Evolutionary conservation across 2,888 invertebrate genomes (phyloP), one percentile per base, ranked within the genome.

Genomic region (Mechanitis mazaeus): DNA sequence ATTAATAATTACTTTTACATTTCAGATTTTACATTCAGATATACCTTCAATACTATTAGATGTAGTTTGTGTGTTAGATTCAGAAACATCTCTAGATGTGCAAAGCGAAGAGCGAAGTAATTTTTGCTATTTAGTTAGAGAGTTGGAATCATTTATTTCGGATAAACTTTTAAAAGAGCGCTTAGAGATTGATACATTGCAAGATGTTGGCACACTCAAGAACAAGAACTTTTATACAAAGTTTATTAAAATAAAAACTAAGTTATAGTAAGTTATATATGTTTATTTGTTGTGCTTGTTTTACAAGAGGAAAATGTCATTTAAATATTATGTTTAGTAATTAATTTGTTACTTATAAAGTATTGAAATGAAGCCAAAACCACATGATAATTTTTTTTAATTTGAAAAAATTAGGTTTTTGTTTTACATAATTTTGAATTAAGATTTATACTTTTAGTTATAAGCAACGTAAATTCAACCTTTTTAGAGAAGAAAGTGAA

Each of bases 381-480:
- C 3, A 5, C 4, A 35, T 35, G 2, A 35, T 35, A 5, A 2
- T 5, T 5, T 35, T 35, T 35, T 5, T 35, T 5, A 35, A 5
- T 35, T 3, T 35, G 3, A 5, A 35, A 35, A 35, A 35, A 35
- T 35, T 6, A 5, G 35, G 35, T 42, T 7, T 9, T 9, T 9
- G 42, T 42, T 42, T 42, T 42, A 35, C 0, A 42, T 42, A 2
- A 9, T 42, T 42, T 9, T 42, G 1, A 42, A 42, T 9, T 9
- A 9, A 7, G 11, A 2, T 9, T 7, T n/a, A 9, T 50, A 6
- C 64, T 93, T 93, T 66, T 85, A 99, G 99, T 84, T 99, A 99
- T 85, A 99, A 99, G 83, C 99, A 99, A 85, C 94, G 98, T 74
- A 99, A 99, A 79, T 99, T 98, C 85, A 99, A 99, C 91, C 92